phyloP scores from a whole-genome alignment of 2,888 invertebrate genomes.

The Ecdyonurus torrentis region DNA sequence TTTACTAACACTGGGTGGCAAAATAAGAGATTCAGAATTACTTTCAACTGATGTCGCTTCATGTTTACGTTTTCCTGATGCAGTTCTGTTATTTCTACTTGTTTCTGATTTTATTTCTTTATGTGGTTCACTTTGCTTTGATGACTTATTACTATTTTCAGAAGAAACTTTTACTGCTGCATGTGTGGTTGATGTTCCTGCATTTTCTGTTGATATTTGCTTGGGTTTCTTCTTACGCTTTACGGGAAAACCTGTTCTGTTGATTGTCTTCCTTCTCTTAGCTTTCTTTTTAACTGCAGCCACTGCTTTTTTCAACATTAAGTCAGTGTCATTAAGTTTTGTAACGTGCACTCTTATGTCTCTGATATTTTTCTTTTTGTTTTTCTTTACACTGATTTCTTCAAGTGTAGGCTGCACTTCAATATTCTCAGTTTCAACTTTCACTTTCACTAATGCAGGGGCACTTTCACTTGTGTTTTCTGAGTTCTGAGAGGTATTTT shows the following conservation, averaged over 20 bases:
- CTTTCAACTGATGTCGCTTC: neutral
- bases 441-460: slow-evolving; percentile 24
- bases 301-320: slow-evolving; percentile 15
- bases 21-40: neutral
- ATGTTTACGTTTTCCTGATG: neutral
- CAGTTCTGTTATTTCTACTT: neutral
- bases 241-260: slow-evolving; percentile 76
- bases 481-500: slow-evolving; percentile 28
- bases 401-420: slow-evolving; percentile 19
- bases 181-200: slow-evolving; percentile 1
- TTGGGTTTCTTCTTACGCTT: slow-evolving; percentile 53
- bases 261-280: slow-evolving; percentile 56
- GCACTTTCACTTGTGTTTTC: slow-evolving; percentile 30
- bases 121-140: neutral
- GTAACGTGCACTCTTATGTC: slow-evolving; percentile 21
- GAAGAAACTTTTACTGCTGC: neutral
- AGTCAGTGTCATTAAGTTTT: slow-evolving; percentile 18
- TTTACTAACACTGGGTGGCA: neutral
- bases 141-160: neutral
- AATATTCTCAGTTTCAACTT: slow-evolving; percentile 24
- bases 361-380: slow-evolving; percentile 20
- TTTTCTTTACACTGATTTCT: slow-evolving; percentile 23
- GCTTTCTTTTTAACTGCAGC: slow-evolving; percentile 30
- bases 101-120: neutral
- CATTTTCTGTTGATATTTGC: slow-evolving; percentile 7